These are phyloP conservation scores for Liopterus haemorrhoidalis DNA, from an alignment of 2,888 invertebrate species.

Conservation along the genomic window DNA sequence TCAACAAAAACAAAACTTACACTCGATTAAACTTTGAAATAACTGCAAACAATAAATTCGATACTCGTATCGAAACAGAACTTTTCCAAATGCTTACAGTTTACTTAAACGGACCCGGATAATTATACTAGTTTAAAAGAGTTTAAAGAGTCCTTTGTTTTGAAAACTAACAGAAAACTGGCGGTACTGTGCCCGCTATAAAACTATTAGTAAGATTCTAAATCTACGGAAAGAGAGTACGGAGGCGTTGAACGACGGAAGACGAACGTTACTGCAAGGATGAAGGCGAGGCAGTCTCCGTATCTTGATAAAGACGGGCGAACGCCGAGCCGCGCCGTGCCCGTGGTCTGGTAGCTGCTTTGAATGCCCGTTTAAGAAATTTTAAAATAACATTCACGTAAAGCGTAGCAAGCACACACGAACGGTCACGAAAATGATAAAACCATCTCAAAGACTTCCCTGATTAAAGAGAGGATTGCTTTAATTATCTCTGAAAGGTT, in stretches of 20 bases:
- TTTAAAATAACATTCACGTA: too few relatives aligned
- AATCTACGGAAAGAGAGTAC: not conserved
- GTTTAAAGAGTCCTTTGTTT: too few relatives aligned
- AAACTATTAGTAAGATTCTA: too few relatives aligned
- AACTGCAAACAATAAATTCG: conserved; percentile 33
- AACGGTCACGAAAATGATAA: conserved; percentile 22
- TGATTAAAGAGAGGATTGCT: conserved; percentile 23
- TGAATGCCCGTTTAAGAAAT: too few relatives aligned
- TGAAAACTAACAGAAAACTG: too few relatives aligned
- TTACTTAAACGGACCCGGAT: not conserved
- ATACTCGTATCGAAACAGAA: conserved; percentile 10
- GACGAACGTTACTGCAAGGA: too few relatives aligned
- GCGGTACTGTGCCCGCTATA: too few relatives aligned
- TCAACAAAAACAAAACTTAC: conserved; percentile 27
- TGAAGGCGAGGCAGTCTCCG: too few relatives aligned
- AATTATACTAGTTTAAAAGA: too few relatives aligned
- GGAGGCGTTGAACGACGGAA: too few relatives aligned
- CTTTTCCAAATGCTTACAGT: conserved; percentile 3
- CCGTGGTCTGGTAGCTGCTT: too few relatives aligned
- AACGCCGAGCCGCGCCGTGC: conserved; percentile 1
- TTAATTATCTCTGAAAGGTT: conserved; percentile 22
- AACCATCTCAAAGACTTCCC: conserved; percentile 18
- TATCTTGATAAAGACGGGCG: conserved; percentile 8
- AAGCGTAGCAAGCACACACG: conserved; percentile 20
- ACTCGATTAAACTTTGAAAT: conserved; percentile 36